phyloP scores from a whole-genome alignment of 1,140 invertebrate genomes.

The Aplysia californica region DNA sequence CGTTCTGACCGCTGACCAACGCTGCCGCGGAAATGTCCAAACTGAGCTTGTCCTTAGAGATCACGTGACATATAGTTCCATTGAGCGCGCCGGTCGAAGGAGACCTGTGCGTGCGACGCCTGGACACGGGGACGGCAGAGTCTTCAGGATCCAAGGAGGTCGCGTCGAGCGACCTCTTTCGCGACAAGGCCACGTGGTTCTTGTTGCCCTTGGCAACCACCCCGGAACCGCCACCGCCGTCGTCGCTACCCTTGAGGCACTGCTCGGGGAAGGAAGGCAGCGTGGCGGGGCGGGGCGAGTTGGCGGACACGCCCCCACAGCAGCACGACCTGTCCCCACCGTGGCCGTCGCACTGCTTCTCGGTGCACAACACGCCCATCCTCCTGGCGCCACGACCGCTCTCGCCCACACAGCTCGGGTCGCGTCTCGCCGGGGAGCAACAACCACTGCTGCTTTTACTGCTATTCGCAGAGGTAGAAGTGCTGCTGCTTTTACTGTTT shows the following conservation, averaged over 20 bases:
- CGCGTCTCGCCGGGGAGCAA: no score
- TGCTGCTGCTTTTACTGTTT: slow-evolving; percentile 5
- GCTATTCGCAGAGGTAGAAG: neutral
- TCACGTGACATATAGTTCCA: neutral
- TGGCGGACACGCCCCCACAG: neutral
- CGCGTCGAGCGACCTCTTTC: slow-evolving; percentile 17
- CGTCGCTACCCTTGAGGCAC: no score
- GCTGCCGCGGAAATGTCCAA: neutral
- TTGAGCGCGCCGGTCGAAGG: slow-evolving; percentile 4
- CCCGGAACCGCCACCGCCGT: no score
- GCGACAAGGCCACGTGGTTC: neutral
- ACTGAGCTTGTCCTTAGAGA: neutral
- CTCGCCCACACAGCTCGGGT: no score
- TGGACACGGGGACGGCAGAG: neutral
- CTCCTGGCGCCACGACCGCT: neutral
- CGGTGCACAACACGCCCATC: slow-evolving; percentile 27
- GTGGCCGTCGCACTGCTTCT: slow-evolving; percentile 2
- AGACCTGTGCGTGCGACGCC: slow-evolving; percentile 1
- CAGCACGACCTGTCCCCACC: no score
- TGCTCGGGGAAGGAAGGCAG: slow-evolving; percentile 18
- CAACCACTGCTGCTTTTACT: no score
- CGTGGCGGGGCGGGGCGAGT: slow-evolving; percentile 1
- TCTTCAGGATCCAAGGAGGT: neutral
- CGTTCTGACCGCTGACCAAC: neutral
- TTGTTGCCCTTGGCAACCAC: no score